These are phyloP conservation scores for Ormia ochracea DNA, from an alignment of 2,888 invertebrate species.

Conservation along the genomic window DNA sequence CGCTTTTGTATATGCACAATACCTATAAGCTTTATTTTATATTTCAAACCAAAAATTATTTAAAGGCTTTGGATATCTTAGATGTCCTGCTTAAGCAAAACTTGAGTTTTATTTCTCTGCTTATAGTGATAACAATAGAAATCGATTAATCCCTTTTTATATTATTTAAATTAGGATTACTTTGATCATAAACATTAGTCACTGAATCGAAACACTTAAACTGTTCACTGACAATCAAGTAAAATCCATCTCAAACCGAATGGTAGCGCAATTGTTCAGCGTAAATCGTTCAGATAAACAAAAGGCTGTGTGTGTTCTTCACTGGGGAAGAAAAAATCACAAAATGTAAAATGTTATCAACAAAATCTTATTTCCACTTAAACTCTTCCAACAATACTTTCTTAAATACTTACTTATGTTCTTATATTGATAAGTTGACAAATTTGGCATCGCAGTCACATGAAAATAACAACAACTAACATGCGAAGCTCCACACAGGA, in stretches of 20 bases:
- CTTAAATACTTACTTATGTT: slow-evolving; percentile 27
- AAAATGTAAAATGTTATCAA: slow-evolving; percentile 40
- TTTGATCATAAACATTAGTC: slow-evolving; percentile 42
- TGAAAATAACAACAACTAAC: neutral
- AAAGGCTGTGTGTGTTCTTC: slow-evolving; percentile 19
- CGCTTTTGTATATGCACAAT: too few species aligned
- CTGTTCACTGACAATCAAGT: slow-evolving; percentile 54
- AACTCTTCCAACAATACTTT: slow-evolving; percentile 44
- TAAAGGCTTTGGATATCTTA: too few species aligned
- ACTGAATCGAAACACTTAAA: slow-evolving; percentile 47
- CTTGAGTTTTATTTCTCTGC: neutral
- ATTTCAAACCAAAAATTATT: too few species aligned
- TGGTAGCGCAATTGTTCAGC: neutral
- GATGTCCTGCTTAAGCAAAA: neutral
- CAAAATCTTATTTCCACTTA: slow-evolving; percentile 47
- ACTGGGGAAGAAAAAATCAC: neutral
- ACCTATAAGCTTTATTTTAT: too few species aligned
- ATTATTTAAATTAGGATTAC: slow-evolving; percentile 37
- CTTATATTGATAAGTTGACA: slow-evolving; percentile 52
- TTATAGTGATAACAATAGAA: slow-evolving; percentile 1
- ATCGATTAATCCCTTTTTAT: slow-evolving; percentile 2
- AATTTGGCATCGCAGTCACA: slow-evolving; percentile 16
- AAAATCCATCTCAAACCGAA: slow-evolving; percentile 10
- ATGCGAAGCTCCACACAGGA: neutral
- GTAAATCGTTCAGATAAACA: slow-evolving; percentile 48